Evolutionary conservation across 2,888 invertebrate genomes (phyloP).

Genomic region (Eumerus sabulonum): DNA sequence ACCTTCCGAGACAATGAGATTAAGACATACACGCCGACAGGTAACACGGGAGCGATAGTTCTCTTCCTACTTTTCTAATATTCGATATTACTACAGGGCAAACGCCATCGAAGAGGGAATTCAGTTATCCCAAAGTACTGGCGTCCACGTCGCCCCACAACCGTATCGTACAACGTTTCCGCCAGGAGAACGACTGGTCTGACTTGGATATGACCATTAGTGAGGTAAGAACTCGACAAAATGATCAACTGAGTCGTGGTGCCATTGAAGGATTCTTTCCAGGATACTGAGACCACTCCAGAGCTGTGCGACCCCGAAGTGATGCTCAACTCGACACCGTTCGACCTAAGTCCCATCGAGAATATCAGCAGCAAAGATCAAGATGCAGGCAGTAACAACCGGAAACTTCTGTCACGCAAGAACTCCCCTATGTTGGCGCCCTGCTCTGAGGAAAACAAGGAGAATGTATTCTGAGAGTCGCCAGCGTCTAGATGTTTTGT

Average conservation of each 20-base stretch:
- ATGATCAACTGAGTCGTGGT: not conserved
- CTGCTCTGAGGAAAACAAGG: conserved; percentile 50
- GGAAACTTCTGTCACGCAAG: conserved; percentile 5
- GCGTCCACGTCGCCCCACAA: conserved; percentile 86
- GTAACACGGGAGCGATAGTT: conserved; percentile 56
- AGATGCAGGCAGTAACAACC: conserved; percentile 14
- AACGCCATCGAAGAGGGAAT: conserved; percentile 85
- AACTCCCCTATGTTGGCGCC: not conserved
- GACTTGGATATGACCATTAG: conserved; percentile 77
- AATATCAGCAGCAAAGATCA: conserved; percentile 51
- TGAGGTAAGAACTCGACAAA: conserved; percentile 70
- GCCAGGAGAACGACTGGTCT: conserved; percentile 78
- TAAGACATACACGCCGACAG: conserved; percentile 76
- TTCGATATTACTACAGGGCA: conserved; percentile 78
- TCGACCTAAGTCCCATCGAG: conserved; percentile 69
- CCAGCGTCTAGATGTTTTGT: too few relatives aligned
- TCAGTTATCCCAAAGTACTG: conserved; percentile 83
- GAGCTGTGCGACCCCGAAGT: conserved; percentile 74
- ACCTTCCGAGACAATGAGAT: conserved; percentile 78
- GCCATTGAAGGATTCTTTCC: not conserved
- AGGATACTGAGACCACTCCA: conserved; percentile 73
- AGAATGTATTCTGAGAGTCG: conserved; percentile 28
- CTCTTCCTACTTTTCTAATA: not conserved
- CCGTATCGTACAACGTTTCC: conserved; percentile 82
- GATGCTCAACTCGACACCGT: conserved; percentile 76